Percentiles rank a stretch among this genome's conserved stretches.
phyloP scores from a whole-genome alignment of 1,140 invertebrate genomes.

The Campoletis sonorensis region DNA sequence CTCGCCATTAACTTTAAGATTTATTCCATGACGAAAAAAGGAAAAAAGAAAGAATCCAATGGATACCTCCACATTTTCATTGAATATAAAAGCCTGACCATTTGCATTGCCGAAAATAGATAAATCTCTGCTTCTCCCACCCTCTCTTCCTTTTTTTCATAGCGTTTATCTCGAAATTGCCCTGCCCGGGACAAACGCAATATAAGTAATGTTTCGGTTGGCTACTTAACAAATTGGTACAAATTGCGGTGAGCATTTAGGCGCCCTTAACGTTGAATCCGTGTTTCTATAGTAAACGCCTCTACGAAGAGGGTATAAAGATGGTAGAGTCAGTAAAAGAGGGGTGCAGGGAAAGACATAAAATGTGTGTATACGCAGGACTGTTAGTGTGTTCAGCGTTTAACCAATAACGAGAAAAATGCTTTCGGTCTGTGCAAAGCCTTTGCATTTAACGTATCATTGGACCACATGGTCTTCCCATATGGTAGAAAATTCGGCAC shows the following conservation, averaged over 20 bases:
- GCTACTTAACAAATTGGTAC: slow-evolving; percentile 78
- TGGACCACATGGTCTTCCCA: slow-evolving; percentile 70
- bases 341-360: not conserved
- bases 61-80: not conserved
- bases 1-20: not conserved
- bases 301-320: slow-evolving; percentile 43
- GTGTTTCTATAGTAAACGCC: slow-evolving; percentile 49
- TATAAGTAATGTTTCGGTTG: slow-evolving; percentile 76
- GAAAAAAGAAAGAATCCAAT: not conserved
- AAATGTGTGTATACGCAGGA: not conserved
- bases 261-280: slow-evolving; percentile 53
- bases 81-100: slow-evolving; percentile 27
- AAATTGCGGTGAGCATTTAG: slow-evolving; percentile 75
- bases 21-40: not conserved
- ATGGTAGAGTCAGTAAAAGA: slow-evolving; percentile 13
- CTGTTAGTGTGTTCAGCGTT: slow-evolving; percentile 35
- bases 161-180: slow-evolving; percentile 66
- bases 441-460: slow-evolving; percentile 48
- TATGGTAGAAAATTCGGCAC: slow-evolving; percentile 59
- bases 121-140: slow-evolving; percentile 69
- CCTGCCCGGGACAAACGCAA: slow-evolving; percentile 64
- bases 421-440: slow-evolving; percentile 42
- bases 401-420: slow-evolving; percentile 14
- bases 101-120: slow-evolving; percentile 51
- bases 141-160: not conserved